Conservation (phyloP, 2,888 invertebrate species). For the Drosophila dives region DNA sequence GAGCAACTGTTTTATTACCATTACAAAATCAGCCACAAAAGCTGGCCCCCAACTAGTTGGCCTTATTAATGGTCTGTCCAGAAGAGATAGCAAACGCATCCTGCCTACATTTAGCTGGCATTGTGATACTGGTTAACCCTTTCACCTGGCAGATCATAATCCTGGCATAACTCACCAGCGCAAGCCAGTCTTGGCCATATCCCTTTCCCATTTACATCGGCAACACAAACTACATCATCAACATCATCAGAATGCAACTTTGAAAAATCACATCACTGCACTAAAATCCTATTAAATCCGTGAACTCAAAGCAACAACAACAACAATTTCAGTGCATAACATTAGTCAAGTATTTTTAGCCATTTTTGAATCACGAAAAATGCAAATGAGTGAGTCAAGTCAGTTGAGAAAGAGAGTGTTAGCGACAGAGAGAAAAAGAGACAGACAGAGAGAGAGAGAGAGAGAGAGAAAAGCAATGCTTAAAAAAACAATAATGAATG, state of each 20-base stretch:
- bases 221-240: slow-evolving; percentile 7
- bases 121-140: background rate
- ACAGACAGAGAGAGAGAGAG: background rate
- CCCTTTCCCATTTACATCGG: slow-evolving; percentile 20
- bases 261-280: slow-evolving; percentile 74
- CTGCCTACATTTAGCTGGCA: slow-evolving; percentile 12
- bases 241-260: slow-evolving; percentile 35
- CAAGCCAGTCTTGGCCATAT: slow-evolving; percentile 18
- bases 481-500: slow-evolving; percentile 65
- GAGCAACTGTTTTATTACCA: background rate
- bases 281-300: slow-evolving; percentile 73
- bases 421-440: background rate
- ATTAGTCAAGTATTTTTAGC: slow-evolving; percentile 72
- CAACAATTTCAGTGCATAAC: slow-evolving; percentile 31
- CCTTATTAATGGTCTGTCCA: slow-evolving; percentile 45
- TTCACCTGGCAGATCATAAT: background rate
- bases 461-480: slow-evolving; percentile 22
- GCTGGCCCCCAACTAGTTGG: background rate
- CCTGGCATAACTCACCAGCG: slow-evolving; percentile 37
- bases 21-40: background rate
- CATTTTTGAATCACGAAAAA: slow-evolving; percentile 64
- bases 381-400: slow-evolving; percentile 64
- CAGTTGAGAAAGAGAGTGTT: slow-evolving; percentile 14
- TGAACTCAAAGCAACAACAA: slow-evolving; percentile 49
- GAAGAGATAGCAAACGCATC: slow-evolving; percentile 31